A percentile compares a stretch with the other conserved stretches of the same genome.
Conservation (phyloP, 35 echinoderm and acorn worm genomes). For the Ophioderma brevispina region DNA sequence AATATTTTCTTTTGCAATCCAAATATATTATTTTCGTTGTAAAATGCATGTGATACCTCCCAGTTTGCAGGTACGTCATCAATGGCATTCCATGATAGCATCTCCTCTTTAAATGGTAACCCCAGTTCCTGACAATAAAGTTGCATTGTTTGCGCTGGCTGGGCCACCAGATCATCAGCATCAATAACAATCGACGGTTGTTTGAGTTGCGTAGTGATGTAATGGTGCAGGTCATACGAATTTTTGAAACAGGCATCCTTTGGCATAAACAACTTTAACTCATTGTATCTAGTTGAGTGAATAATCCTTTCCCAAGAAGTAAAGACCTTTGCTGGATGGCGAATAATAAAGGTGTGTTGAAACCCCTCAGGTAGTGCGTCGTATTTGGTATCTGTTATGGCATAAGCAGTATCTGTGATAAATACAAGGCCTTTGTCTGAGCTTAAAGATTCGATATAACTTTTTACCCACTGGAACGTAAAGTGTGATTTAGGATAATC, state of each 20-base stretch:
- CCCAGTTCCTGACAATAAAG: not conserved
- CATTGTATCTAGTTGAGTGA: not conserved
- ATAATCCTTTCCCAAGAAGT: not conserved
- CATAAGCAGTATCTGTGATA: not conserved
- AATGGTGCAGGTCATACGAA: not conserved
- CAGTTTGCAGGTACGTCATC: not conserved
- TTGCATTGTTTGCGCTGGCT: not conserved
- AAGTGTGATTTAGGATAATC: not conserved
- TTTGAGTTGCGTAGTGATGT: not conserved
- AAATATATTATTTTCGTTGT: not conserved
- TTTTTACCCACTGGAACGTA: not conserved
- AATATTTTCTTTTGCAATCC: not conserved
- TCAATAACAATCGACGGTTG: not conserved
- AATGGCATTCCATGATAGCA: not conserved
- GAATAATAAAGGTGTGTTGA: constrained; percentile 1
- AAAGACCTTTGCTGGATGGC: not conserved
- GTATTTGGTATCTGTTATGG: not conserved
- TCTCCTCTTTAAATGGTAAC: not conserved
- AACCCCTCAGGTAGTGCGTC: not conserved
- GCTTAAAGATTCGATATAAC: not conserved
- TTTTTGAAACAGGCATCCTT: not conserved
- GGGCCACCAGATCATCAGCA: not conserved
- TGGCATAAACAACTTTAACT: not conserved
- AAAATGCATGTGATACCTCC: not conserved
- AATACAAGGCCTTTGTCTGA: not conserved